Base-by-base conservation (phyloP, 2,113 vertebrate genomes). In the Puffinus mauretanicus region DNA sequence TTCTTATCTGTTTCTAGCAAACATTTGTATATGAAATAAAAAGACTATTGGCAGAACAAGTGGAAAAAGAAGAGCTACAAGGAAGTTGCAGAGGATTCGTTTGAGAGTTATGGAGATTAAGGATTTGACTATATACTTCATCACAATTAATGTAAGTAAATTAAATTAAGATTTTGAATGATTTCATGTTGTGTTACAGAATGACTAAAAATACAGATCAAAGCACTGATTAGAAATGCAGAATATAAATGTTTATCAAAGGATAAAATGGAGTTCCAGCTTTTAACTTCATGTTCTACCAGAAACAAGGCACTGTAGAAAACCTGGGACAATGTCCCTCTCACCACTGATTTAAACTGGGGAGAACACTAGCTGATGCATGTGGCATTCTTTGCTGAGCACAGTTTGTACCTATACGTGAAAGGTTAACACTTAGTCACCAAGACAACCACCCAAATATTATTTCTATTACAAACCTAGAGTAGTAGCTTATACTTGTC, bases 401-500 rank as follows among this genome's bases (percentile, higher is more conserved):
- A 96, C 95, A 96, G 70, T 79, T 57, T 91, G 96, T 96, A 93
- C 87, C 93, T 96, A 79, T 71, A 95, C 7, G 1, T 78, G 86
- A 87, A 79, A 91, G 19, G 84, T 87, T 96, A 87, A 51, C 70
- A 72, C 47, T 85, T 49, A 71, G 86, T 96, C 84, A 90, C 96
- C 89, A 91, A 52, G 95, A 72, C 96, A 11, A 96, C 96, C 85
- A 85, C 20, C 19, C 81, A 97, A 97, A 97, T 96, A 95, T 95
- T 97, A 90, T 93, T 95, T 82, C 62, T 89, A 40, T 40, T 76
- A 46, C 65, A 79, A 72, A 95, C 73, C 29, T 57, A 46, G 73
- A 91, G 89, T 20, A 91, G 93, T 87, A 95, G 84, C 73, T 94
- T 86, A 96, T 91, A 85, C 84, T 96, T 96, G 94, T 91, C 65